phyloP scores from a whole-genome alignment of 2,888 invertebrate genomes.

The Sphaerophoria rueppellii region DNA sequence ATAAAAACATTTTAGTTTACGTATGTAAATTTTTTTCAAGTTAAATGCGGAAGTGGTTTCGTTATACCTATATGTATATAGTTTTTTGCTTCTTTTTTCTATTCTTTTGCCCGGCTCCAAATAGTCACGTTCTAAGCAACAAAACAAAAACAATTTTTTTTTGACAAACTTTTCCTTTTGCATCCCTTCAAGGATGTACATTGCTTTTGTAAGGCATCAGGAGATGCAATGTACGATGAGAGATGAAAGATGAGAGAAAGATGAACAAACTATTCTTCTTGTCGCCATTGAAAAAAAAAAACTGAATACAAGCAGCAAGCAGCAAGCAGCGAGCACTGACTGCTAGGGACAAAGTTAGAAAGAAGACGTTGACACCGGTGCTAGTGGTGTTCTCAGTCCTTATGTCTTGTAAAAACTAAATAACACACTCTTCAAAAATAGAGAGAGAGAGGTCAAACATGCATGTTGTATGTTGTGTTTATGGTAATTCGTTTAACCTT shows the following conservation, averaged over 20 bases:
- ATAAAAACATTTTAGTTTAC: background rate
- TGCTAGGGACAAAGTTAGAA: slow-evolving; percentile 28
- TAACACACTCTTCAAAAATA: slow-evolving; percentile 28
- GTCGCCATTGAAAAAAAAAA: slow-evolving; percentile 49
- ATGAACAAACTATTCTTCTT: slow-evolving; percentile 55
- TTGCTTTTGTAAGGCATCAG: slow-evolving; percentile 51
- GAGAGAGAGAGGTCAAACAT: slow-evolving; percentile 47
- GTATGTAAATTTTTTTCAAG: slow-evolving; percentile 6
- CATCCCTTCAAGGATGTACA: slow-evolving; percentile 57
- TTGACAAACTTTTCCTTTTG: slow-evolving; percentile 39
- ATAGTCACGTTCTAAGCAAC: slow-evolving; percentile 60
- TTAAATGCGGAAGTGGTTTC: slow-evolving; percentile 58
- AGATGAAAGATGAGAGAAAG: slow-evolving; percentile 12
- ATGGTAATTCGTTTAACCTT: slow-evolving; percentile 37
- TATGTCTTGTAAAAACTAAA: background rate
- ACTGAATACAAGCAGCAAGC: slow-evolving; percentile 25
- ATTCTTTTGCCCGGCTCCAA: slow-evolving; percentile 37
- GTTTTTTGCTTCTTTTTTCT: slow-evolving; percentile 25
- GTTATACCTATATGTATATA: background rate
- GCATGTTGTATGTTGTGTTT: slow-evolving; percentile 30
- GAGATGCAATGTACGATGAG: background rate
- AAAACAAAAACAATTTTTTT: background rate
- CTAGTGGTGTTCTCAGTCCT: background rate
- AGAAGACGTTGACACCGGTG: slow-evolving; percentile 59
- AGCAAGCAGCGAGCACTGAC: slow-evolving; percentile 17